These are phyloP conservation scores for Lates japonicus DNA, from an alignment of 2,797 vertebrate species.

Conservation along the genomic window DNA sequence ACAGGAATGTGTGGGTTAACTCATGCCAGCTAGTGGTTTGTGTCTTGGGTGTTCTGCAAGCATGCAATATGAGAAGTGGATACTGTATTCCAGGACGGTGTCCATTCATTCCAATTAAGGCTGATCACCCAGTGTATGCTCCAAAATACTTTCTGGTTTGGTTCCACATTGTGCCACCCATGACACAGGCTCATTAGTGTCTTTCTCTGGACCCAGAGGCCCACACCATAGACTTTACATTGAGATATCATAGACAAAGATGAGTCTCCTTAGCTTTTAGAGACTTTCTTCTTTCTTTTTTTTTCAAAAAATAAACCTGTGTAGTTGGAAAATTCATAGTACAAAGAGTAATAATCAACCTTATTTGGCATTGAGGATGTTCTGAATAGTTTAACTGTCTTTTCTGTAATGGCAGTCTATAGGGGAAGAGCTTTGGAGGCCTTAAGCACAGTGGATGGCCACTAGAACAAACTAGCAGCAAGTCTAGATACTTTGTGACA, in stretches of 20 bases:
- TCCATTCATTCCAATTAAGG: conserved; percentile 50
- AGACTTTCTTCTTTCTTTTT: background rate
- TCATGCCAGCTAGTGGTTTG: conserved; percentile 42
- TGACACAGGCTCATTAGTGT: conserved; percentile 44
- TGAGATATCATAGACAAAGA: conserved; percentile 26
- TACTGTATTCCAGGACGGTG: conserved; percentile 22
- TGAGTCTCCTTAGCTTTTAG: background rate
- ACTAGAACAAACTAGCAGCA: too few species aligned
- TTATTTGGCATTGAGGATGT: background rate
- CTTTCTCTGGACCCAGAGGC: background rate
- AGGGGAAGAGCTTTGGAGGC: too few species aligned
- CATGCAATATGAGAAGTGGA: conserved; percentile 23
- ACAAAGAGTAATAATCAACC: background rate
- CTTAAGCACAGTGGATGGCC: too few species aligned
- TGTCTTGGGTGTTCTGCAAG: conserved; percentile 38
- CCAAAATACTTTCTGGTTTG: conserved; percentile 19
- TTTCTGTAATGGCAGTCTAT: too few species aligned
- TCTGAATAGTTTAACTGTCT: background rate
- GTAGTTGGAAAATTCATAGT: background rate
- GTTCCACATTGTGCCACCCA: conserved; percentile 23
- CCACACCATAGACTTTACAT: background rate
- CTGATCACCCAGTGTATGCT: conserved; percentile 19
- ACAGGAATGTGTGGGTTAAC: conserved; percentile 52
- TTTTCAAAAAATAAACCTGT: background rate
- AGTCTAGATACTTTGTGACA: too few species aligned